Base-by-base conservation (phyloP, 2,797 vertebrate species). In the Peromyscus aztecus region DNA sequence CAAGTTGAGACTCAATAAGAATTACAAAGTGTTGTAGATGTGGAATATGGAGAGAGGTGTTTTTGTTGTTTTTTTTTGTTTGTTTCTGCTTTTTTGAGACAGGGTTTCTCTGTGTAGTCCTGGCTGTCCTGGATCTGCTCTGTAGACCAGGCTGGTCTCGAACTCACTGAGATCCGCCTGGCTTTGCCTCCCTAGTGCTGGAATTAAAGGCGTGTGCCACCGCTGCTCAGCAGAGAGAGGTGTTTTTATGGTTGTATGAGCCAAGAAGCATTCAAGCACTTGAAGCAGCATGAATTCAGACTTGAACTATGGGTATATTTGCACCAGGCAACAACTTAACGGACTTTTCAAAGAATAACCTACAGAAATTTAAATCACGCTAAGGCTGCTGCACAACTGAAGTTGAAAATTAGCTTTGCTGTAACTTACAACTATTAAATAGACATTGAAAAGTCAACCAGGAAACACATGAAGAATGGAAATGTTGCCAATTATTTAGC, bases 401-500 rank as follows among this genome's bases (percentile, higher is more conserved):
- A 96, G 21, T 7, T 97, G 89, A 96, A 91, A 89, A 96, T 11
- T 61, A 65, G 59, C 83, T 96, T 34, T 83, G 82, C 73, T 80
- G 16, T 80, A 85, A 89, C 49, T 65, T 82, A 65, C 67, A 92
- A 67, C 85, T 92, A 86, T 69, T 90, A 97, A 97, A 94, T 95
- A 92, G 40, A 75, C 57, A 90, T 85, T 61, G 40, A 90, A 49
- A 89, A 94, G 65, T 90, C 86, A 95, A 92, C 71, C 65, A 89
- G 88, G 90, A 96, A 95, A 96, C 46, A 59, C 77, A 95, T 49
- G 65, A 96, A 93, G 46, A 97, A 95, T 13, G 91, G 49, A 94
- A 97, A 95, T 49, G 80, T 71, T 83, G 63, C 80, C 63, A 97
- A 77, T 83, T 91, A 78, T 40, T 85, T 11, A 81, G 90, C 65